These are phyloP conservation scores for Capreolus pygargus DNA, from an alignment of 2,113 vertebrate genomes.

Conservation along the genomic window DNA sequence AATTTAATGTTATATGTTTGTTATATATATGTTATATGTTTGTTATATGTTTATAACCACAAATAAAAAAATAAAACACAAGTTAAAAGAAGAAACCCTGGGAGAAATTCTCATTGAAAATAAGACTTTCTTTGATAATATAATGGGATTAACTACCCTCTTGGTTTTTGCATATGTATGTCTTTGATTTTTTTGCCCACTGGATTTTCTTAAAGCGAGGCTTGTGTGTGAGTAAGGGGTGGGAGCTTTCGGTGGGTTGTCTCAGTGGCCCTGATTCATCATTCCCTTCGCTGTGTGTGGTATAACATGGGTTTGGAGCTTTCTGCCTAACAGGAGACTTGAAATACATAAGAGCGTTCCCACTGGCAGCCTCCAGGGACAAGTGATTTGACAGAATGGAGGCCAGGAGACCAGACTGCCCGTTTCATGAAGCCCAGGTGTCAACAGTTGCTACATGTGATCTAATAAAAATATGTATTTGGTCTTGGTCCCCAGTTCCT, in stretches of 20 bases:
- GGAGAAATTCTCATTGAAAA: not conserved
- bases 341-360: not conserved
- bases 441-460: not conserved
- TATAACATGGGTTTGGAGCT: not conserved
- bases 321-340: not conserved
- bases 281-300: not conserved
- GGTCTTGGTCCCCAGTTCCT: not conserved
- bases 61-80: not conserved
- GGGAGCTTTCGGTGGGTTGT: not conserved
- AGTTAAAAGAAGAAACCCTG: not conserved
- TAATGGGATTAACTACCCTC: not conserved
- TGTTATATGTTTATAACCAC: not conserved
- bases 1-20: not conserved
- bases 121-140: not conserved
- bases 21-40: not conserved
- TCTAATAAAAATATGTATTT: not conserved
- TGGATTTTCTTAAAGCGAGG: not conserved
- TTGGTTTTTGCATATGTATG: not conserved
- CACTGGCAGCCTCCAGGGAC: not conserved
- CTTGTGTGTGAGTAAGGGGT: not conserved
- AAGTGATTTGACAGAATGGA: not conserved
- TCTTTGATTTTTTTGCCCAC: not conserved
- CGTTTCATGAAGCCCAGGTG: not conserved
- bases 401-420: not conserved
- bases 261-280: rapidly evolving